These are phyloP conservation scores for Apamea sordens DNA, from an alignment of 2,888 invertebrate genomes.

Conservation along the genomic window DNA sequence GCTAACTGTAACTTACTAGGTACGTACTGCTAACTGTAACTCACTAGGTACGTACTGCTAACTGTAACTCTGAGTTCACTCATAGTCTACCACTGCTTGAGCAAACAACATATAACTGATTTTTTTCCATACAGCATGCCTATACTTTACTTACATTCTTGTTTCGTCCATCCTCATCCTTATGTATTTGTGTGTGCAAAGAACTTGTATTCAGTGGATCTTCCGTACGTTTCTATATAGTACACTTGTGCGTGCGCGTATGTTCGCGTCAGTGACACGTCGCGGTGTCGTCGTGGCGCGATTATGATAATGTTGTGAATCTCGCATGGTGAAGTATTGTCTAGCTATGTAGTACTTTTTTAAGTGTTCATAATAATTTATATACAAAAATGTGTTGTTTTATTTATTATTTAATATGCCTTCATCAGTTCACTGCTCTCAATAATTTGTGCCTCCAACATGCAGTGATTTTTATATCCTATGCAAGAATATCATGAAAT, in stretches of 20 bases:
- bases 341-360: conserved; percentile 41
- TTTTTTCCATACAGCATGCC: background rate
- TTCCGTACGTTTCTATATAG: background rate
- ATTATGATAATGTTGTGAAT: conserved; percentile 40
- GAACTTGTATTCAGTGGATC: background rate
- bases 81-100: background rate
- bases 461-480: background rate
- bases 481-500: background rate
- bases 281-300: background rate
- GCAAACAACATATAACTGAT: background rate
- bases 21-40: background rate
- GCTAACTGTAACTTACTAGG: background rate
- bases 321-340: conserved; percentile 42
- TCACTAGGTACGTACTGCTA: background rate
- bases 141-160: background rate
- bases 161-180: background rate
- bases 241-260: background rate
- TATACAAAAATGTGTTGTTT: conserved; percentile 46
- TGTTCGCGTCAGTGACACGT: background rate
- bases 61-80: background rate
- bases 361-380: conserved; percentile 63
- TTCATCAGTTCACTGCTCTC: background rate
- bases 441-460: background rate
- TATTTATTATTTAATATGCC: conserved; percentile 19
- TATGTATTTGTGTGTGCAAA: background rate